Base-by-base conservation (phyloP, 2,888 invertebrate genomes). In the Scaptomyza reducta region DNA sequence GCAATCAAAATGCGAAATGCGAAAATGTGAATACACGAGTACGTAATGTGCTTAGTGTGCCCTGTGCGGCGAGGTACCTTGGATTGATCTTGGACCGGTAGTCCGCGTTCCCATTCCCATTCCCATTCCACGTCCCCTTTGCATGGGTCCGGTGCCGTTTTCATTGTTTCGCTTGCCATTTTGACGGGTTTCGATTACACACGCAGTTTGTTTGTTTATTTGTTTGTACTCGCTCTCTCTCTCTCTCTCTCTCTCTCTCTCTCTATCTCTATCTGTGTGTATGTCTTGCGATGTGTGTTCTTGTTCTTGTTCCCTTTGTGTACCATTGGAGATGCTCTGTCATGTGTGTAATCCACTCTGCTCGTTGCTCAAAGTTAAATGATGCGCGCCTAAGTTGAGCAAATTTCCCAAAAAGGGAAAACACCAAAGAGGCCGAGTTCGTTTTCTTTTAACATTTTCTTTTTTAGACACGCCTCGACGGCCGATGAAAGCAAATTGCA, bases 171-270 rank as follows among this genome's bases (percentile, higher is more conserved):
- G 75, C 54, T 82, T 79, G 82, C 82, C 82, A 87, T 82, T 82
- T 82, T 85, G 88, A 82, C 82, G 82, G 86, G 87, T 87, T 87
- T 81, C 87, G 87, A 87, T 81, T 81, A 85, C 87, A 70, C 56
- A 56, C 44, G 65, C 51, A 47, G 42, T 65, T 55, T 63, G 44
- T 54, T 59, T 68, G 54, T 57, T 45, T 51, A 33, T 29, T 46
- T 41, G 9, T 54, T 22, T 16, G n/a, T 25, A 13, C 16, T n/a
- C 49, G 14, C 27, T 27, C 18, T 5, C 16, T 29, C 10, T 40
- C 14, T 18, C 13, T 35, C 33, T 27, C 38, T 49, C 14, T 31
- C 31, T 1, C 31, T 10, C 16, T 14, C 54, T 11, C 27, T 27
- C 18, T 9, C 18, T 33, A 3, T 27, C 7, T 40, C 14, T n/a